Conservation (phyloP, 2,888 invertebrate genomes). For the Tenthredo notha region DNA sequence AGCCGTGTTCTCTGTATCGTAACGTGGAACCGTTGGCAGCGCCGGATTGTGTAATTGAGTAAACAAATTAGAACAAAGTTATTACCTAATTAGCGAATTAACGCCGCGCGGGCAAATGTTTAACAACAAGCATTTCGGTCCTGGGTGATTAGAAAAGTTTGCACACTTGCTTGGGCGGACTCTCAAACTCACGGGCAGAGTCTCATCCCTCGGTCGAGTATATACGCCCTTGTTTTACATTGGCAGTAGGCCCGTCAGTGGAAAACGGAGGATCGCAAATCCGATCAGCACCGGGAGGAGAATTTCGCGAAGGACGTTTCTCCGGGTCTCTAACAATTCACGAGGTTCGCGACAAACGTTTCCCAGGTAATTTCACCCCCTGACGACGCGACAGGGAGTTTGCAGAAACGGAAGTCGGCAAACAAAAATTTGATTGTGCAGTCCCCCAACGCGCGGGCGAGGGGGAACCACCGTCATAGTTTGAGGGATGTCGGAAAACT, state of each 20-base stretch:
- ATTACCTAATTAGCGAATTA: conserved; percentile 51
- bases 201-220: neutral
- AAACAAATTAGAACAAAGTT: conserved; percentile 53
- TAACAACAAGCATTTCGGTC: conserved; percentile 46
- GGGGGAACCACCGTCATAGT: neutral
- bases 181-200: neutral
- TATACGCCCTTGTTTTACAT: neutral
- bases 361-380: conserved; percentile 25
- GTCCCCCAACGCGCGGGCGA: neutral
- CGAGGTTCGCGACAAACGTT: conserved; percentile 30
- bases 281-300: conserved; percentile 12
- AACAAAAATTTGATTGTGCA: conserved; percentile 48
- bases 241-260: neutral
- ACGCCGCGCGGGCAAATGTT: conserved; percentile 41
- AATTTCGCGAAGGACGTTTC: conserved; percentile 1
- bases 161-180: neutral
- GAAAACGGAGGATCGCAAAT: conserved; percentile 28
- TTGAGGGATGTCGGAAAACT: conserved; percentile 17
- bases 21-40: conserved; percentile 25
- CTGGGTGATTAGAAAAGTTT: conserved; percentile 52
- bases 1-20: conserved; percentile 5
- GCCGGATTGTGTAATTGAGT: conserved; percentile 46
- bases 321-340: conserved; percentile 2
- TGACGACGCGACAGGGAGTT: conserved; percentile 18
- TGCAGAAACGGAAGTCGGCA: conserved; percentile 43